phyloP scores from a whole-genome alignment of 2,797 vertebrate species.

The Smutsia gigantea region DNA sequence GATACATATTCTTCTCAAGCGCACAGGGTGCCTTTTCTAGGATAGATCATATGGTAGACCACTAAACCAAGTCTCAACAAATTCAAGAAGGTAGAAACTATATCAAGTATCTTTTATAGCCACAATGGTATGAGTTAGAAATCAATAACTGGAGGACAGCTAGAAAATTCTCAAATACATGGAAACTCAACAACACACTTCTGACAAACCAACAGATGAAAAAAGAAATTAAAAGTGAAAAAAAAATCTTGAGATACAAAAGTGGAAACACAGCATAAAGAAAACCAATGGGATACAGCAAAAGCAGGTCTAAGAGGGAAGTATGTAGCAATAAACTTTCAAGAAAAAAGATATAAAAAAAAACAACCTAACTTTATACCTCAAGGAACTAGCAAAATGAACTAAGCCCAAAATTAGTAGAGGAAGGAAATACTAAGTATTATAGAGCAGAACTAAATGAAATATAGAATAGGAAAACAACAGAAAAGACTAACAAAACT shows the following conservation, averaged over 20 bases:
- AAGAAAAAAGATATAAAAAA: not conserved
- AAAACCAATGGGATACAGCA: not conserved
- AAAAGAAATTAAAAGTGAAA: not conserved
- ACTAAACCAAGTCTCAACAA: not conserved
- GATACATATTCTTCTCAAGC: not conserved
- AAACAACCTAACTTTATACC: not conserved
- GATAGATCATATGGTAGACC: not conserved
- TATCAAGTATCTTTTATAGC: not conserved
- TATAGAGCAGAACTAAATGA: not conserved
- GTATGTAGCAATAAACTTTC: not conserved
- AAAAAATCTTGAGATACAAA: not conserved
- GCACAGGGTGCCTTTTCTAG: not conserved
- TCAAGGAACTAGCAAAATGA: not conserved
- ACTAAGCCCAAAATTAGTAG: not conserved
- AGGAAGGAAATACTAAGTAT: slow-evolving; percentile 2
- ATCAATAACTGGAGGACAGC: not conserved
- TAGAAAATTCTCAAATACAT: not conserved
- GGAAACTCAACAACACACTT: not conserved
- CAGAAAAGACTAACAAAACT: not conserved
- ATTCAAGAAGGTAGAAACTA: not conserved
- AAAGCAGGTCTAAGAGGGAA: not conserved
- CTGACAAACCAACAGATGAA: not conserved
- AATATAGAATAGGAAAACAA: not conserved
- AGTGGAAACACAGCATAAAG: not conserved
- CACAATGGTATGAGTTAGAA: not conserved